Evolutionary conservation across 2,797 vertebrate genomes (phyloP), one percentile per base, ranked within the genome.

Genomic region (Macrochelys suwanniensis): DNA sequence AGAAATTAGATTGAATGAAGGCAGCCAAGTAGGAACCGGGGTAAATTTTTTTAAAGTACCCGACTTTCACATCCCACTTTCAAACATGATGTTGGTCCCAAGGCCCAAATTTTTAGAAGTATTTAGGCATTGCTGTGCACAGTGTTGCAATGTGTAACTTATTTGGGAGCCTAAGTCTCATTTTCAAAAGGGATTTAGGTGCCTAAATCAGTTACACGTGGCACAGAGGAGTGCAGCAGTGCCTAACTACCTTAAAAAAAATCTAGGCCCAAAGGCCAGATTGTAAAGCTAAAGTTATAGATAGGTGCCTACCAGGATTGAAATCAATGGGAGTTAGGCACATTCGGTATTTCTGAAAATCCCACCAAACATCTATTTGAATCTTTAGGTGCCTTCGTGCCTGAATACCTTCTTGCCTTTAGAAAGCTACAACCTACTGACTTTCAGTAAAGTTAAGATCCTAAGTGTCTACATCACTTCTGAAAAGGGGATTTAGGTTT

Each of bases 381-480:
- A 59, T 59, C 54, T 25, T 54, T 54, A 54, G 4, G 21, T 54
- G 23, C 54, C 54, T 54, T 54, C 8, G 4, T 37, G 17, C 65
- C 33, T 68, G 17, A 68, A 68, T 68, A 68, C 65, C 65, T 68
- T 68, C 17, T 68, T 68, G 16, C 65, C 5, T 17, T 51, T 42
- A 78, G 71, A 92, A 92, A 3, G 10, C 26, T 23, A 50, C 3
- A 6, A 51, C 3, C 33, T 85, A 84, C 11, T 28, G 78, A 8
- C 37, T n/a, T n/a, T 28, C 42, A 80, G 21, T 21, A 79, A 3
- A 10, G 21, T 0, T 0, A 82, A n/a, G 50, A 81, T 89, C 9
- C 68, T n/a, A 65, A 4, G 15, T 68, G n/a, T 10, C 16, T 49
- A 12, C 61, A 10, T 5, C 26, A 31, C 65, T 84, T 93, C 87